Evolutionary conservation across 2,797 vertebrate species (phyloP).

Genomic region (Scomberomorus guttatus): DNA sequence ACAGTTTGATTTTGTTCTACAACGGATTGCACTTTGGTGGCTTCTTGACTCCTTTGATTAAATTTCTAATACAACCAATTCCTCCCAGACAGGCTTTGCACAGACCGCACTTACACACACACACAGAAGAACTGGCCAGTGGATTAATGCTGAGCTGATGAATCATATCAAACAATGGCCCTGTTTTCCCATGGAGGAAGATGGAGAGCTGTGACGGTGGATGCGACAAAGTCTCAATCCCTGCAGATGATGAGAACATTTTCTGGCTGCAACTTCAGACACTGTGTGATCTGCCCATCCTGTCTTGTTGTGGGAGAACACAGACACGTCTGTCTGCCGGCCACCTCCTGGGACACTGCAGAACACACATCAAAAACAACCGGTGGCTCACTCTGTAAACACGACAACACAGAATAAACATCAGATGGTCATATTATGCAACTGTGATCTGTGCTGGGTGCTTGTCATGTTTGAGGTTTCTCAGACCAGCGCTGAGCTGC

Average conservation of each 20-base stretch:
- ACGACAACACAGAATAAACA: conserved; percentile 41
- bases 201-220: conserved; percentile 24
- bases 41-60: conserved; percentile 38
- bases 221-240: conserved; percentile 32
- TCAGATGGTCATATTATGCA: conserved; percentile 49
- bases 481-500: too few species aligned
- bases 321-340: conserved; percentile 44
- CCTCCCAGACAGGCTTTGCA: conserved; percentile 14
- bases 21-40: conserved; percentile 27
- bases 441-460: conserved; percentile 29
- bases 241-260: conserved; percentile 38
- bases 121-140: conserved; percentile 25
- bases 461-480: background rate
- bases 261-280: conserved; percentile 61
- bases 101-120: conserved; percentile 3
- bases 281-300: conserved; percentile 61
- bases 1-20: conserved; percentile 29
- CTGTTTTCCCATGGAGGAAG: conserved; percentile 42
- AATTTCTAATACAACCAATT: conserved; percentile 31
- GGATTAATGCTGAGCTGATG: conserved; percentile 48
- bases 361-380: conserved; percentile 56
- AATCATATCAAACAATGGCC: conserved; percentile 44
- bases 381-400: conserved; percentile 44
- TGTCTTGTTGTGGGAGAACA: conserved; percentile 47
- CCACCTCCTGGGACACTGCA: conserved; percentile 37